These are phyloP conservation scores for Hoplostethus atlanticus DNA, from an alignment of 2,797 vertebrate species.

Conservation along the genomic window DNA sequence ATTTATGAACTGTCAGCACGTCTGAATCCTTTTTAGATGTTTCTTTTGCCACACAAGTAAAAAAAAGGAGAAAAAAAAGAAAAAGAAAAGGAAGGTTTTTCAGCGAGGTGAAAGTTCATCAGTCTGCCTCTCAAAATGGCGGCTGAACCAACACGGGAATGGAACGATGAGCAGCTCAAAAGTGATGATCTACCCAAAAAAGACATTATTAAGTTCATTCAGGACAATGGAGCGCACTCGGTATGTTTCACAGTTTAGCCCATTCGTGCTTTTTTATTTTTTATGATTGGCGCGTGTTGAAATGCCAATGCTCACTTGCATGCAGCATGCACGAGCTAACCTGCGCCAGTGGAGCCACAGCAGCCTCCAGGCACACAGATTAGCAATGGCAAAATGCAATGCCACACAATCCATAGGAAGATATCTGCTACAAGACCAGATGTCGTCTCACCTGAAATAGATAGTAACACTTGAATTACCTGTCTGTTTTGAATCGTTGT, in stretches of 20 bases:
- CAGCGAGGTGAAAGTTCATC: conserved; percentile 66
- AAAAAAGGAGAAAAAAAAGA: too few species aligned
- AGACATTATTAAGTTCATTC: conserved; percentile 94
- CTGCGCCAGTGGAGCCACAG: background rate
- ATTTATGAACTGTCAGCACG: too few species aligned
- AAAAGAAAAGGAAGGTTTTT: too few species aligned
- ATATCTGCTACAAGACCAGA: background rate
- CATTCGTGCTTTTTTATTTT: background rate
- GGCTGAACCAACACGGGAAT: conserved; percentile 86
- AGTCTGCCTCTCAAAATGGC: conserved; percentile 86
- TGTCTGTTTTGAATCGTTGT: background rate
- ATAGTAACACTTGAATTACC: background rate
- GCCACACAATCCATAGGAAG: background rate
- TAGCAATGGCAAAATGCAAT: too few species aligned
- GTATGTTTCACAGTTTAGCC: conserved; percentile 71
- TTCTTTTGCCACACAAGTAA: too few species aligned
- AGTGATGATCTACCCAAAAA: conserved; percentile 94
- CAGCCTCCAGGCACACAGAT: background rate
- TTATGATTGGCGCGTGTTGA: background rate
- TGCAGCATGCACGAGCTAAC: conserved; percentile 43
- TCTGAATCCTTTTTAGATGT: too few species aligned
- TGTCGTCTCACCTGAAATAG: background rate
- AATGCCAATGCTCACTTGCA: background rate
- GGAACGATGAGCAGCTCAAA: conserved; percentile 93
- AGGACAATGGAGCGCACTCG: conserved; percentile 92